Evolutionary conservation across 2,113 vertebrate species (phyloP), one percentile per base, ranked within the genome.

Genomic region (Neodon shergylaensis): DNA sequence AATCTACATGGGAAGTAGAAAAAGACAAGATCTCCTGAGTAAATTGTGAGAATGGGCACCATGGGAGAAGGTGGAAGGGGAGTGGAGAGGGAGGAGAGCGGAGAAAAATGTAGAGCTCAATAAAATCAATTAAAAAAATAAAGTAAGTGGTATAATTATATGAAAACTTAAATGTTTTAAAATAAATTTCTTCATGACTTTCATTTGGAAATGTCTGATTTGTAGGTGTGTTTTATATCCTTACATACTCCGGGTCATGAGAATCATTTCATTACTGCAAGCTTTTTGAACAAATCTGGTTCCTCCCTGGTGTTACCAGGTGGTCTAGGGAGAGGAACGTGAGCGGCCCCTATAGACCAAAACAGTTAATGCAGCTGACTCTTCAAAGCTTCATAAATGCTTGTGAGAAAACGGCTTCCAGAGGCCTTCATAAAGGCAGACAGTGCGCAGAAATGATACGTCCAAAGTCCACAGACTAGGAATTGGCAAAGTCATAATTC

Each of bases 311-410:
- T 28, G 19, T 36, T 4, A 47, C 21, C 39, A 61, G 42, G 63
- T 19, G 14, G 77, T 21, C 61, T 74, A 66, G 47, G 63, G 52
- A 92, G 52, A 94, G 88, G 96, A n/a, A 58, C 17, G 8, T 24
- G 90, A 88, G 92, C 87, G 74, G 28, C 90, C 84, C 61, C 66
- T 84, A 63, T 84, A 96, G 96, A 90, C 74, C 54, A 61, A 81
- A 91, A 52, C 49, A 49, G 24, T 70, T 86, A n/a, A 44, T 22
- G 68, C 17, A 26, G 54, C 26, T 49, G 78, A 74, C 39, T 93
- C 49, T 78, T 90, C 33, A 13, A 89, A 76, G 47, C 14, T 81
- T n/a, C 16, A 82, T 11, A 26, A 94, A 70, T 9, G 70, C 42
- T 39, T 31, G 21, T 36, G 66, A 63, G n/a, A 39, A 92, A 91